Evolutionary conservation across 2,113 vertebrate genomes (phyloP), one percentile per base, ranked within the genome.

Genomic region (Pyrgilauda ruficollis): DNA sequence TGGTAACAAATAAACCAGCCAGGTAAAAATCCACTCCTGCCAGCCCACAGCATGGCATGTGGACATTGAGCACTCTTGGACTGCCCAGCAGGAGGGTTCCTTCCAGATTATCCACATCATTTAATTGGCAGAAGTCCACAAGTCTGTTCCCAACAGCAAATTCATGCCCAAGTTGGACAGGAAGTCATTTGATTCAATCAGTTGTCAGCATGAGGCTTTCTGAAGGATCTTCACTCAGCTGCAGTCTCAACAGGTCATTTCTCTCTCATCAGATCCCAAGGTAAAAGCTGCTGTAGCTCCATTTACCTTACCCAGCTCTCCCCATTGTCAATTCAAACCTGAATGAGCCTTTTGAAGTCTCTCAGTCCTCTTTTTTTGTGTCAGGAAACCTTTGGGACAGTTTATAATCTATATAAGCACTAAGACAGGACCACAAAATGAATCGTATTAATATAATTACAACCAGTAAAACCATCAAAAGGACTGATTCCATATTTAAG

Each of bases 381-480:
- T 41, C 66, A 44, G 95, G 98, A 92, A 49, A 97, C 56, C 85
- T 96, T 61, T 8, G 94, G n/a, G 97, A 93, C 91, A 98, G 28
- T 77, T 97, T 97, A 35, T 96, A 69, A 72, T 98, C 97, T 15
- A 98, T 66, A 75, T 97, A 98, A 88, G 94, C 53, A 50, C 96
- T 97, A 5, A 98, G 94, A 76, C 97, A 98, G 87, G 97, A 97
- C 98, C 98, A 98, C 68, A 98, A 81, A 63, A 98, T 23, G 89
- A 98, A 98, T 33, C 98, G 97, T 6, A 95, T 95, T 46, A 98
- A 93, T 91, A 98, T 93, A 89, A 98, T 94, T 58, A 97, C 30
- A 37, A 97, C 95, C 43, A 98, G 72, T 44, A 98, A 95, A 89
- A 92, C 53, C 97, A 98, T 31, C 90, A 98, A 97, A n/a, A 96